Evolutionary conservation across 2,888 invertebrate species (phyloP).

Genomic region (Melanostoma mellinum): DNA sequence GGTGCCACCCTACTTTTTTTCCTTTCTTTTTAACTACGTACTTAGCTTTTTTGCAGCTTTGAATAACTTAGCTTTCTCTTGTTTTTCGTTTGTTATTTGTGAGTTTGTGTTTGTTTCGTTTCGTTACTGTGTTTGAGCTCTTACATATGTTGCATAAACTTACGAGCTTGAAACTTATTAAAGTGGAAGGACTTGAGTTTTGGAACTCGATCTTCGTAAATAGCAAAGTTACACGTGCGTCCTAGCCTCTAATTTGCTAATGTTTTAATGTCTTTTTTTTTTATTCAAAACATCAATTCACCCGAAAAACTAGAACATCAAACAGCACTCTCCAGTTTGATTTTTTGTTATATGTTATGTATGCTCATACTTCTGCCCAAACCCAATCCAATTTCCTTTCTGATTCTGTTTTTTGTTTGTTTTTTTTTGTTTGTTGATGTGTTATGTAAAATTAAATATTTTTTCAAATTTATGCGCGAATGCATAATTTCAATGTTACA

Average conservation of each 20-base stretch:
- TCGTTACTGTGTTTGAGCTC: not conserved
- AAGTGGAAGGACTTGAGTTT: not conserved
- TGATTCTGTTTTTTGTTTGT: not conserved
- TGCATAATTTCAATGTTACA: conserved; percentile 61
- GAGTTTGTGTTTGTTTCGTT: conserved; percentile 58
- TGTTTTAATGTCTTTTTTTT: too few species aligned
- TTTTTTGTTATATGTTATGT: conserved; percentile 22
- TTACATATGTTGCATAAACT: not conserved
- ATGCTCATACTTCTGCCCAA: not conserved
- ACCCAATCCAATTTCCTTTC: not conserved
- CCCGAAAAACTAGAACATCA: too few species aligned
- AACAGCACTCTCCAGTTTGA: conserved; percentile 10
- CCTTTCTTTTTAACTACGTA: not conserved
- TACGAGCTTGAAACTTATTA: not conserved
- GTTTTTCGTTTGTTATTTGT: conserved; percentile 17
- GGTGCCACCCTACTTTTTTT: not conserved
- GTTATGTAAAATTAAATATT: conserved; percentile 10
- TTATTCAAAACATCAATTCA: too few species aligned
- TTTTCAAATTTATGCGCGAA: not conserved
- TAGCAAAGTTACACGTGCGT: not conserved
- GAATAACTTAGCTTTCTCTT: not conserved
- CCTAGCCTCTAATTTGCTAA: too few species aligned
- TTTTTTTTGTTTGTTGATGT: conserved; percentile 25
- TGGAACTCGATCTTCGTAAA: not conserved
- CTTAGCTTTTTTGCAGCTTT: too few species aligned